Conservation (phyloP, 2,113 vertebrate species). For the Panthera tigris region DNA sequence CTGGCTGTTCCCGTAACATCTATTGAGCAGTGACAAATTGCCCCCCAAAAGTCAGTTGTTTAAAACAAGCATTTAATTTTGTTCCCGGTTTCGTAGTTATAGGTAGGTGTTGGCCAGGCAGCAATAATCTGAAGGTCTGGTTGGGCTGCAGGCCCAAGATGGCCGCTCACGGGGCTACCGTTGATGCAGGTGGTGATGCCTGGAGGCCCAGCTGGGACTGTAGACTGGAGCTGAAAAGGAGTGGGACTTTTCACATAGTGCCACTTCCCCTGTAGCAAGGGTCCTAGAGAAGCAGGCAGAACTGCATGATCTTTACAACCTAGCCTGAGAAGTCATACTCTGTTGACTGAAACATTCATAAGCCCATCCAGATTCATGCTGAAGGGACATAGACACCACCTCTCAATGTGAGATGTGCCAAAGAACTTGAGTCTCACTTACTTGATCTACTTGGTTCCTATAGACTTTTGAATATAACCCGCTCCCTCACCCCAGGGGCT, state of each 20-base stretch:
- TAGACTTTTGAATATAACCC: neutral
- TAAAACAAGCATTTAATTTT: neutral
- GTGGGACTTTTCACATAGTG: neutral
- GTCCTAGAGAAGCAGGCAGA: neutral
- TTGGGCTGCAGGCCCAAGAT: too few relatives aligned
- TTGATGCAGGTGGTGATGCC: accelerated
- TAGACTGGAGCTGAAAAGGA: neutral
- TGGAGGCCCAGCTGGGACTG: neutral
- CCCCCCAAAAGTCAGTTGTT: neutral
- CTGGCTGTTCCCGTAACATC: neutral
- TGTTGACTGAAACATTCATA: neutral
- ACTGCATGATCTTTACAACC: neutral
- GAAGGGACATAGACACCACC: neutral
- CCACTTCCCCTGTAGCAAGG: neutral
- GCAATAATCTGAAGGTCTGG: neutral
- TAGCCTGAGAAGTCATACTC: neutral
- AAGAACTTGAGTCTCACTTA: neutral
- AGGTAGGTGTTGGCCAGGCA: neutral
- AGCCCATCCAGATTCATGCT: neutral
- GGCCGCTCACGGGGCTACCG: neutral
- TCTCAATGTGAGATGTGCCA: neutral
- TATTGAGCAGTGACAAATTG: neutral
- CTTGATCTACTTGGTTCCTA: neutral
- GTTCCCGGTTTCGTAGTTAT: neutral
- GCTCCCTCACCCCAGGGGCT: neutral